Evolutionary conservation across 2,113 vertebrate species (phyloP), one percentile per base, ranked within the genome.

Genomic region (Elephantulus edwardii): DNA sequence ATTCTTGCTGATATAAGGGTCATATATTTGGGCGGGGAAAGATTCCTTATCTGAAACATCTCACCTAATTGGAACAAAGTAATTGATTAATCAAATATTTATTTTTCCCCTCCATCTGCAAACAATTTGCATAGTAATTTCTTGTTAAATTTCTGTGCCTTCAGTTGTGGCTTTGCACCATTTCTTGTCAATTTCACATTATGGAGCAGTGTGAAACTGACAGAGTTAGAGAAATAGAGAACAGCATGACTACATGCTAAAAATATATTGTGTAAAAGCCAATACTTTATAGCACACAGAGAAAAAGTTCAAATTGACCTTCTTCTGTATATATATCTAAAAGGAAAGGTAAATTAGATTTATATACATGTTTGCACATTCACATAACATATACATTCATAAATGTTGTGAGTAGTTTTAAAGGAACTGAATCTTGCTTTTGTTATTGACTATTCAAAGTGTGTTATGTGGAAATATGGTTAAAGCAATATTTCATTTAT

Each of bases 71-170:
- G 75, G 60, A 96, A 92, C 54, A 93, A 83, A 95, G 85, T 89
- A 38, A 87, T 93, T 83, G 74, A n/a, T n/a, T 91, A 88, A 92
- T 95, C 91, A 96, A 96, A 94, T 95, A 93, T 95, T 97, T 96
- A 93, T 93, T 92, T 96, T 50, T 95, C 95, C 79, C 90, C 96
- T 46, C 89, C 90, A 92, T 92, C 94, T 79, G 66, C 83, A 94
- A 80, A 85, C 85, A 92, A 95, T 96, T 96, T 96, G 83, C 87
- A 91, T 96, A 95, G 88, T 96, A 96, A 96, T 94, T 97, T 97
- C 48, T 91, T 94, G 56, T 92, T 96, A 95, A 94, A 96, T 86
- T 94, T 89, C 64, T 95, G 22, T 28, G 71, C 90, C 92, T 95
- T 70, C 58, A 64, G 81, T 96, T 97, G 95, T 96, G 78, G 86